A percentile compares a stretch with the other conserved stretches of the same genome.
Evolutionary conservation across 2,113 vertebrate genomes (phyloP).

Genomic region (Eclectus roratus): DNA sequence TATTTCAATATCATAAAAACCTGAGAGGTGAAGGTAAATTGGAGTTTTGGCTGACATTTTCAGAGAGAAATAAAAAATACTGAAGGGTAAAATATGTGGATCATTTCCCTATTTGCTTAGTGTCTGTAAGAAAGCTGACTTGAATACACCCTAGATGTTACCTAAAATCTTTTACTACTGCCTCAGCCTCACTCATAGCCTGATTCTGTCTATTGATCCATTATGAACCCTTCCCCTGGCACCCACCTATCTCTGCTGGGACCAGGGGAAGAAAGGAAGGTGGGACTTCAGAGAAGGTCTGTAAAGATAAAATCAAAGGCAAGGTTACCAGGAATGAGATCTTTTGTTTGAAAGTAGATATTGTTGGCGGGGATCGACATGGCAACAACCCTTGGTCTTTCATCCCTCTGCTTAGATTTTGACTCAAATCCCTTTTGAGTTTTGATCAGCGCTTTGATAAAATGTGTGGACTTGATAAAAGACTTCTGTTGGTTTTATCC

Average conservation of each 20-base stretch:
- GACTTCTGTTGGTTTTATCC: neutral
- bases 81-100: neutral
- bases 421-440: neutral
- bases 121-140: neutral
- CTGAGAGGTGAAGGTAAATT: neutral
- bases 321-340: neutral
- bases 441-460: neutral
- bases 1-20: neutral
- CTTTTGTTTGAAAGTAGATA: neutral
- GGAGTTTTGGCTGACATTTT: neutral
- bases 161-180: neutral
- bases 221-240: neutral
- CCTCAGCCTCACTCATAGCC: neutral
- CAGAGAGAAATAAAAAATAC: neutral
- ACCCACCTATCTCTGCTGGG: neutral
- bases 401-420: conserved; percentile 12
- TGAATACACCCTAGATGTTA: neutral
- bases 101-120: neutral
- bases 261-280: neutral
- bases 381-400: neutral
- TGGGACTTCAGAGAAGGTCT: neutral
- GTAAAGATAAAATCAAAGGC: conserved; percentile 17
- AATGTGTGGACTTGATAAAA: conserved; percentile 12
- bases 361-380: neutral
- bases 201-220: neutral